Base-by-base conservation (phyloP, 2,888 invertebrate species). In the Pseudococcus viburni region DNA sequence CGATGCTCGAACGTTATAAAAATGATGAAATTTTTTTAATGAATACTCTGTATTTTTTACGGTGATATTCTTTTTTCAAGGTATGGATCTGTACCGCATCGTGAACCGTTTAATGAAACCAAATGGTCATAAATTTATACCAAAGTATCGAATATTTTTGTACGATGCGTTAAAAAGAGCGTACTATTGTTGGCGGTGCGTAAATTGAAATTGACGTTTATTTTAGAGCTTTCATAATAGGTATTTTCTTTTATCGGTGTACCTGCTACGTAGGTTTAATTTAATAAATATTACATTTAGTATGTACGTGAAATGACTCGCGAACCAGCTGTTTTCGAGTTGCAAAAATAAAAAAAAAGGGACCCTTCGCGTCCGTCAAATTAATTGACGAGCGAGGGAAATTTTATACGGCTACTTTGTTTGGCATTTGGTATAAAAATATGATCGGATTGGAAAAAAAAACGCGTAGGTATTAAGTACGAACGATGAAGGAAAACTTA, bases 1-100 rank as follows among this genome's bases (percentile, higher is more conserved):
- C 22, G 42, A 42, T 42, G 64, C 64, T 64, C 22, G 9, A 64
- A 64, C 64, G 64, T 6, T 64, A 64, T 64, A 64, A 64, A 64
- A 64, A 64, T 64, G 64, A 64, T 64, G 22, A 64, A 64, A 64
- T 64, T 64, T 64, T 64, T 64, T 64, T 64, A 64, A 64, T 64
- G 64, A 64, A 64, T 64, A 64, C 64, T 64, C 22, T 22, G 64
- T 64, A 64, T 64, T 64, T 64, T 64, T 64, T 64, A 64, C 8
- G 64, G 15, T 11, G 64, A 64, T 64, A 64, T 64, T 64, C 64
- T 19, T 64, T 12, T 64, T 64, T 22, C 22, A 19, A 64, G 64
- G 64, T 22, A 59, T 9, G 6, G 42, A 6, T 9, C 42, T 42
- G 42, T 6, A 19, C 6, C 59, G 64, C 11, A 64, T 22, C 64